Evolutionary conservation across 2,797 vertebrate genomes (phyloP), one percentile per base, ranked within the genome.

Genomic region (Syngnathus acus): DNA sequence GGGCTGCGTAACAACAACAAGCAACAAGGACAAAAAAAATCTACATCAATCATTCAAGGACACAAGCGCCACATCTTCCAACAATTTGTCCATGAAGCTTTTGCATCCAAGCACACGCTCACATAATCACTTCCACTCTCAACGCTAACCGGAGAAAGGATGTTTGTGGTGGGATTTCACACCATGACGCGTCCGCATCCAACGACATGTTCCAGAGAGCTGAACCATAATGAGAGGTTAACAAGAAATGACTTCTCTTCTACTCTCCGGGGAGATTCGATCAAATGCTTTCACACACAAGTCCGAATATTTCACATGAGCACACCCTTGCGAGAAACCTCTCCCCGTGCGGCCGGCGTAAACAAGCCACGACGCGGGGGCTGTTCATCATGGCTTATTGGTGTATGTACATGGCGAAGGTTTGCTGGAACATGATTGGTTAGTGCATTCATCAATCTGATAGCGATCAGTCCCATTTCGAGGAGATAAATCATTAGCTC

Each of bases 371-470:
- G 92, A 90, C 89, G 90, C 86, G 89, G 90, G 88, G 90, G 88
- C 89, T 92, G 90, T 93, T 96, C 94, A 95, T 96, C 94, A 93
- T 95, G 89, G 91, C 91, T 95, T 96, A 95, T 94, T 95, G 93
- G 93, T 95, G 93, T 94, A 95, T 94, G 93, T 90, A 93, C 93
- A 92, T 94, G 91, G 92, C 77, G 82, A 89, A 87, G 92, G 87
- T 95, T 94, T 95, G 90, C 92, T 88, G 92, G 92, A 95, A 96
- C 93, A 94, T 96, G 95, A 98, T 96, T 98, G 95, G 95, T 93
- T 87, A 89, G 93, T 92, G 92, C 94, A 98, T 99, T 97, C 96
- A 99, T 98, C 97, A 99, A 95, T 94, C 92, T 93, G 96, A 98
- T 98, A 99, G 92, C 89, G 94, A 99, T 98, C 96, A 75, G 92